Evolutionary conservation across 2,888 invertebrate genomes (phyloP).

Genomic region (Lochmaea capreae): DNA sequence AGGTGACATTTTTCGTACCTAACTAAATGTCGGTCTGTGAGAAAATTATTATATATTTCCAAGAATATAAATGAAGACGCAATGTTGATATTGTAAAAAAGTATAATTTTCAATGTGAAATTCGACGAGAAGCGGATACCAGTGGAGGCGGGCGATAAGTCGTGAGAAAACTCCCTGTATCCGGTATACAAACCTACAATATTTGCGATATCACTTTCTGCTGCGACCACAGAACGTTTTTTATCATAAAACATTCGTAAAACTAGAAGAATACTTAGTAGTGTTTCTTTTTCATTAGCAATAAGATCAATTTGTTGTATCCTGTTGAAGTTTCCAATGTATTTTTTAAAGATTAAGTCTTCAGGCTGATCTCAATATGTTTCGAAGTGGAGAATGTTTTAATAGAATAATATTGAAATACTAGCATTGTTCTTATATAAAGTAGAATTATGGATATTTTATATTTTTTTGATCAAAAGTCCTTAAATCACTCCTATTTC

Average conservation of each 20-base stretch:
- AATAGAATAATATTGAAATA: too few species aligned
- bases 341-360: too few species aligned
- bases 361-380: too few species aligned
- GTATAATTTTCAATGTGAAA: slow-evolving; percentile 26
- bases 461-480: too few species aligned
- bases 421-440: too few species aligned
- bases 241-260: slow-evolving; percentile 1
- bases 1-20: neutral
- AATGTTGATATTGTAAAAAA: slow-evolving; percentile 13
- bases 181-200: slow-evolving; percentile 15
- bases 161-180: slow-evolving; percentile 20
- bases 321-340: too few species aligned
- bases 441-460: too few species aligned
- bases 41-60: neutral
- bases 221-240: neutral
- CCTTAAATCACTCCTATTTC: too few species aligned
- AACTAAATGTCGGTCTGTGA: neutral
- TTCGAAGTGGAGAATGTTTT: too few species aligned
- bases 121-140: slow-evolving; percentile 23
- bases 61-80: slow-evolving; percentile 2
- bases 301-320: too few species aligned
- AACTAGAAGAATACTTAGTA: neutral
- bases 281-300: neutral
- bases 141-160: slow-evolving; percentile 17
- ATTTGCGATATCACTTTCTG: slow-evolving; percentile 4